phyloP scores from a whole-genome alignment of 2,888 invertebrate genomes.

The Scelioninae gen. 1 region DNA sequence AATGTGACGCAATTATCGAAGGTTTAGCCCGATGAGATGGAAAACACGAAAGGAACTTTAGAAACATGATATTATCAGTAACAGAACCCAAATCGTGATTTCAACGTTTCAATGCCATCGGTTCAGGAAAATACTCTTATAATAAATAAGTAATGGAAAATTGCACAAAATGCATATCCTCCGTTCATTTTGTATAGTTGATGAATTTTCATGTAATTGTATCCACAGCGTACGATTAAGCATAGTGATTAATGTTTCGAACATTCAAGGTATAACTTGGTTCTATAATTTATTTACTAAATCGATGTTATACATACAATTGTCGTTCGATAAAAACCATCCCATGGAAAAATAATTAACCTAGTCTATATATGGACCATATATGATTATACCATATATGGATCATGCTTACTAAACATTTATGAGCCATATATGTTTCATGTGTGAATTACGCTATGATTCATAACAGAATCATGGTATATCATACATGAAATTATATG shows the following conservation, averaged over 20 bases:
- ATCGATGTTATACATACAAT: too few relatives aligned
- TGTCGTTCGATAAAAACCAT: too few relatives aligned
- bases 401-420: too few relatives aligned
- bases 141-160: slow-evolving; percentile 79
- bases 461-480: too few relatives aligned
- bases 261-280: slow-evolving; percentile 68
- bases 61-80: background rate
- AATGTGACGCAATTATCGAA: slow-evolving; percentile 7
- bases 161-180: slow-evolving; percentile 82
- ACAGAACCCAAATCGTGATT: slow-evolving; percentile 50
- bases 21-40: background rate
- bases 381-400: too few relatives aligned
- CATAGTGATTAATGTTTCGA: slow-evolving; percentile 68
- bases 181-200: slow-evolving; percentile 78
- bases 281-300: too few relatives aligned
- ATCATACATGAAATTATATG: too few relatives aligned
- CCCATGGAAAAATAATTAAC: too few relatives aligned
- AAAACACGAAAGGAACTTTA: background rate
- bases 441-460: too few relatives aligned
- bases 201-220: slow-evolving; percentile 75
- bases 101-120: slow-evolving; percentile 57
- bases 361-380: too few relatives aligned
- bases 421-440: too few relatives aligned
- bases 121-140: slow-evolving; percentile 62
- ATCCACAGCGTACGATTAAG: slow-evolving; percentile 72